Evolutionary conservation across 2,797 vertebrate species (phyloP).

Genomic region (Xerus rutilus): DNA sequence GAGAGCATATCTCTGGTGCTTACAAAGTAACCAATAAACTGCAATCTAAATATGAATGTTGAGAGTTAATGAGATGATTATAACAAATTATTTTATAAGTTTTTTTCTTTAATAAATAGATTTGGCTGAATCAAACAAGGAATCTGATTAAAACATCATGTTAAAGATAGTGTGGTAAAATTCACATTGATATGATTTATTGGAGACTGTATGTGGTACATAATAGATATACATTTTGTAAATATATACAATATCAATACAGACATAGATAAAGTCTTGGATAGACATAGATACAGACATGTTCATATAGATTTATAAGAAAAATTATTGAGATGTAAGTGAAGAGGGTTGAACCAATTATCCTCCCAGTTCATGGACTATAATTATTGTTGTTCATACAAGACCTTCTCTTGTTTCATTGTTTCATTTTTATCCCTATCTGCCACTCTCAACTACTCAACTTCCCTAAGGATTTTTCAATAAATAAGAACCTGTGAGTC

Average conservation of each 20-base stretch:
- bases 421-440: conserved; percentile 49
- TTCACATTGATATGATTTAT: neutral
- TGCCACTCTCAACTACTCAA: neutral
- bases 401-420: conserved; percentile 18
- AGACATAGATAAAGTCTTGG: neutral
- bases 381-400: neutral
- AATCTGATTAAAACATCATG: neutral
- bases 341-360: neutral
- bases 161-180: neutral
- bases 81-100: neutral
- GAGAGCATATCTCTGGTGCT: neutral
- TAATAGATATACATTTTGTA: no score
- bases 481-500: conserved; percentile 24
- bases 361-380: neutral
- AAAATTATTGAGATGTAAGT: neutral
- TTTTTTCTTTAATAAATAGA: neutral
- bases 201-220: neutral
- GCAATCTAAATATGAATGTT: neutral
- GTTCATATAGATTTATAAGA: neutral
- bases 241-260: no score
- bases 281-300: neutral
- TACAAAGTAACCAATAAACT: neutral
- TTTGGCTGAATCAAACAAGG: neutral
- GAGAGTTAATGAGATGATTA: neutral
- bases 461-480: neutral